A percentile compares a stretch with the other conserved stretches of the same genome.
phyloP scores from a whole-genome alignment of 2,888 invertebrate species.

The Archaeoteleia sp. region DNA sequence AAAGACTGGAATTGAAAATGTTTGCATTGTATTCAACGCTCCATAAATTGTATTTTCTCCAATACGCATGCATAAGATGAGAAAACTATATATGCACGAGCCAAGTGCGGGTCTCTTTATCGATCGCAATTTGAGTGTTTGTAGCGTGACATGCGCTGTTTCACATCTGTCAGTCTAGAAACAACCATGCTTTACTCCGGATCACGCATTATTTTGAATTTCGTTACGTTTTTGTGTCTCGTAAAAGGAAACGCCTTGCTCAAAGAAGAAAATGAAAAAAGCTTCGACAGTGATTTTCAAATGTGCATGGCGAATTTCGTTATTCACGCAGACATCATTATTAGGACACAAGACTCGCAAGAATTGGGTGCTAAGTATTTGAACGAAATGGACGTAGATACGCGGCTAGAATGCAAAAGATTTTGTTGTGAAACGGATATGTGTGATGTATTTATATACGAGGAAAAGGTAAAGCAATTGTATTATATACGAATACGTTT shows the following conservation, averaged over 20 bases:
- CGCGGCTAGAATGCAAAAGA: slow-evolving; percentile 87
- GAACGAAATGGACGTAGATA: slow-evolving; percentile 88
- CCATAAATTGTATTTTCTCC: too few relatives aligned
- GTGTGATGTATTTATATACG: slow-evolving; percentile 94
- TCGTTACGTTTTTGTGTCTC: slow-evolving; percentile 61
- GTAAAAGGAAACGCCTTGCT: slow-evolving; percentile 57
- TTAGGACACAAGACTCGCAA: slow-evolving; percentile 91
- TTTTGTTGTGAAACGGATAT: slow-evolving; percentile 90
- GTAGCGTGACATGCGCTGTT: slow-evolving; percentile 43
- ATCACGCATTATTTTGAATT: slow-evolving; percentile 60
- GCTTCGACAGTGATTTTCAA: slow-evolving; percentile 79
- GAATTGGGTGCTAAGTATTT: slow-evolving; percentile 92
- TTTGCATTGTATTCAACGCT: too few relatives aligned
- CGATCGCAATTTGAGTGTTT: slow-evolving; percentile 31
- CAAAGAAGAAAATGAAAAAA: slow-evolving; percentile 64
- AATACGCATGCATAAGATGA: too few relatives aligned
- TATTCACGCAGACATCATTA: slow-evolving; percentile 91
- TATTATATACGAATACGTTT: too few relatives aligned
- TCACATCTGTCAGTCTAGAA: slow-evolving; percentile 27
- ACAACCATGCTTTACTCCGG: slow-evolving; percentile 63
- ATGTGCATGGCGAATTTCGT: slow-evolving; percentile 87
- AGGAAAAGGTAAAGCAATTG: slow-evolving; percentile 83
- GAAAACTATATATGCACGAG: too few relatives aligned
- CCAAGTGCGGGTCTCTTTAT: slow-evolving; percentile 18
- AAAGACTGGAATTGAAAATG: too few relatives aligned